These are phyloP conservation scores for Epinephelus malabaricus DNA, from an alignment of 2,797 vertebrate species.

Conservation along the genomic window DNA sequence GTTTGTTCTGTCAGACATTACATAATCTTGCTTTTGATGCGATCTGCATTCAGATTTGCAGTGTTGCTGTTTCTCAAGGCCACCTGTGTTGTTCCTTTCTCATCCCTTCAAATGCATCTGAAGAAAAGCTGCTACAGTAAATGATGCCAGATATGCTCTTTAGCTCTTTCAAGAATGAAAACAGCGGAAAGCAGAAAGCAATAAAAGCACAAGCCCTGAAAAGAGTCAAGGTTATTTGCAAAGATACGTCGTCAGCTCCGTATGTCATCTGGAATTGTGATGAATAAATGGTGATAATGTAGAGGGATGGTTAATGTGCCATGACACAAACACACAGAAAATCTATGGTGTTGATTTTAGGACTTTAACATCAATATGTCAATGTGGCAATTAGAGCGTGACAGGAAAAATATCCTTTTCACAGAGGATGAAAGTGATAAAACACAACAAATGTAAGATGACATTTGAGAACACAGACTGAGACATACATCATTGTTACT, in stretches of 20 bases:
- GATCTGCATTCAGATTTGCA: not conserved
- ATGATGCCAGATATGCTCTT: not conserved
- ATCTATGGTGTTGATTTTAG: conserved; percentile 62
- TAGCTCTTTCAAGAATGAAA: conserved; percentile 10
- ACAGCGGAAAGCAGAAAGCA: conserved; percentile 46
- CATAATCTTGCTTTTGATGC: not conserved
- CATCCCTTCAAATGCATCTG: not conserved
- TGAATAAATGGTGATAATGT: conserved; percentile 3
- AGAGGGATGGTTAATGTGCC: conserved; percentile 46
- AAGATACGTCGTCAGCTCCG: not conserved
- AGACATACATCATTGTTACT: not conserved
- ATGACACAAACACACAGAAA: conserved; percentile 55
- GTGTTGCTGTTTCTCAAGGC: not conserved
- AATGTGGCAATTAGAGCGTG: conserved; percentile 62
- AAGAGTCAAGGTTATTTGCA: conserved; percentile 48
- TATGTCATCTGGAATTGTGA: conserved; percentile 23
- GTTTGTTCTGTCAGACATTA: not conserved
- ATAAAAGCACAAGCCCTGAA: conserved; percentile 58
- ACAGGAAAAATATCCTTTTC: conserved; percentile 34
- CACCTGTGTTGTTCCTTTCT: not conserved
- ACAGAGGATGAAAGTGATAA: not conserved
- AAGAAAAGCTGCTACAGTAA: not conserved
- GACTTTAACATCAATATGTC: conserved; percentile 51
- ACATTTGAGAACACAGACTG: not conserved
- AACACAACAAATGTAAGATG: not conserved